phyloP scores from a whole-genome alignment of 2,888 invertebrate genomes.

The Isotomurus palustris region DNA sequence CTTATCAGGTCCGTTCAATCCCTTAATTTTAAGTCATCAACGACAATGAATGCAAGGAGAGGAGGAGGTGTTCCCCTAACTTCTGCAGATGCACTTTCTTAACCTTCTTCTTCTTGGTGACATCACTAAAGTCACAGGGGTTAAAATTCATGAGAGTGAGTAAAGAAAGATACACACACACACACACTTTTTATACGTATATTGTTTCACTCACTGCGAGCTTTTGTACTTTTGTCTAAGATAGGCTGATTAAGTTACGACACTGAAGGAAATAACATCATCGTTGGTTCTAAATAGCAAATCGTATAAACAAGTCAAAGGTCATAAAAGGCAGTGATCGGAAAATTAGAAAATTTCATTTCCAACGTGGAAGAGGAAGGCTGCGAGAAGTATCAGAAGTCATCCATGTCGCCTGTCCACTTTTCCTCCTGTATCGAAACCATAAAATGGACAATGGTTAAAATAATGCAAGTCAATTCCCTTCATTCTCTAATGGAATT shows the following conservation, averaged over 20 bases:
- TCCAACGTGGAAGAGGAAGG: no score
- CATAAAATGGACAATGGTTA: constrained; percentile 1
- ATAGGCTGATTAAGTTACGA: background rate
- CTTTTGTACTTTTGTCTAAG: background rate
- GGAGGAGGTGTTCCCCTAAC: no score
- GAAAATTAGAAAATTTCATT: constrained; percentile 34
- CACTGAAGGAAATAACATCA: background rate
- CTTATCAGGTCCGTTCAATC: no score
- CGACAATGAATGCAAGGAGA: no score
- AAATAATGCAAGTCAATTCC: constrained; percentile 2
- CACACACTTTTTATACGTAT: no score
- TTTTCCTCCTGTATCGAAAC: background rate
- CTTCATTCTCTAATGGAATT: background rate
- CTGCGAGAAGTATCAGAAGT: background rate
- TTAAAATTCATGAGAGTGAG: no score
- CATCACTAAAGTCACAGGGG: no score
- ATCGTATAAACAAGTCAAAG: constrained; percentile 3
- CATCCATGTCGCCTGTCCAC: background rate
- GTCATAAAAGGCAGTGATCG: constrained; percentile 28
- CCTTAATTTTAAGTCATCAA: no score
- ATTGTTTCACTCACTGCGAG: no score
- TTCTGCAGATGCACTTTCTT: no score
- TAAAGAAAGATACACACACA: no score
- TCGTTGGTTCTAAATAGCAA: background rate
- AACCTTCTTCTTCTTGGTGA: no score